Conservation (phyloP, 2,113 vertebrate species). For the Athene noctua region DNA sequence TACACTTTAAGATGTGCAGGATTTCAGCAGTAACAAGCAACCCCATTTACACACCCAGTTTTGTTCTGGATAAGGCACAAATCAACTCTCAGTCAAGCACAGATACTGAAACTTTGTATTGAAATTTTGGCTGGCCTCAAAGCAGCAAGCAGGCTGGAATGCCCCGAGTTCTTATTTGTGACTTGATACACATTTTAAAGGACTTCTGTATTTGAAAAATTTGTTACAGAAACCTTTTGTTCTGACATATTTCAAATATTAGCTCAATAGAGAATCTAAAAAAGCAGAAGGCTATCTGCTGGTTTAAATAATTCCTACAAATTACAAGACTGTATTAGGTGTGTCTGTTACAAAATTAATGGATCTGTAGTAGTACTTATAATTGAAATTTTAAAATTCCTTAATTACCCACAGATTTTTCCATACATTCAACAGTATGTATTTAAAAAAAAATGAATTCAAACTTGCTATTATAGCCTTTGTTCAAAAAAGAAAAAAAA, state of each 20-base stretch:
- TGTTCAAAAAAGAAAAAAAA: background rate
- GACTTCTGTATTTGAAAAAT: background rate
- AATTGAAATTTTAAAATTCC: background rate
- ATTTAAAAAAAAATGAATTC: conserved; percentile 9
- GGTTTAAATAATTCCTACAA: background rate
- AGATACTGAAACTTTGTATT: background rate
- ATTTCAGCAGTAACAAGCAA: background rate
- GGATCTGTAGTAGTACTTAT: background rate
- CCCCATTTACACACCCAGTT: background rate
- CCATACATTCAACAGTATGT: background rate
- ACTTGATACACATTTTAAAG: background rate
- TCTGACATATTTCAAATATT: background rate
- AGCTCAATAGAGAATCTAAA: background rate
- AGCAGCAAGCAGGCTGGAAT: background rate
- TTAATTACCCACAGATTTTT: conserved; percentile 27
- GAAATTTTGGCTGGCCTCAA: background rate
- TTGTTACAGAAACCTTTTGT: background rate
- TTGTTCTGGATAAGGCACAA: background rate
- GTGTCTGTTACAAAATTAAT: conserved; percentile 35
- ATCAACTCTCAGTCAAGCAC: background rate
- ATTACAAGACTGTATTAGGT: background rate
- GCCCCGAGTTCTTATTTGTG: background rate
- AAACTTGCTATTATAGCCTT: background rate
- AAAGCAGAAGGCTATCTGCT: background rate
- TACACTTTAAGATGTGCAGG: background rate